phyloP scores from a whole-genome alignment of 2,113 vertebrate species.

The Ascaphus truei region DNA sequence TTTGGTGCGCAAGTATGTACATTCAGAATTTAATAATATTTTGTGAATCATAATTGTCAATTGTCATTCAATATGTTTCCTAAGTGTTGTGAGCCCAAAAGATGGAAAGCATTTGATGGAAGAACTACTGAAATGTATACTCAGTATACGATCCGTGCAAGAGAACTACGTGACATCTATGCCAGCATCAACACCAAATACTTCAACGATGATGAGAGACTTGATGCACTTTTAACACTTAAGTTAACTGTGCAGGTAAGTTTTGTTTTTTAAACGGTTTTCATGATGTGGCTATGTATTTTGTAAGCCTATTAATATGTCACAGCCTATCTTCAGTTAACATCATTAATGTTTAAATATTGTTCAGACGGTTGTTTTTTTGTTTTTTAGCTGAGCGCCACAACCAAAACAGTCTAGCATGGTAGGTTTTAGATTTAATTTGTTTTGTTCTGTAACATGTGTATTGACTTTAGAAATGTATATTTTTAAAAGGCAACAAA shows the following conservation, averaged over 20 bases:
- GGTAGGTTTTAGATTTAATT: too few species aligned
- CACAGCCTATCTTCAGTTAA: too few species aligned
- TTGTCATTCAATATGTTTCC: constrained; percentile 51
- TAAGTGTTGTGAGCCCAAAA: constrained; percentile 76
- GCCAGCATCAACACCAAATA: constrained; percentile 50
- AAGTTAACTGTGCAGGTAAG: constrained; percentile 79
- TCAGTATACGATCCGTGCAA: constrained; percentile 68
- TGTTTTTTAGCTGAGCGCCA: background rate
- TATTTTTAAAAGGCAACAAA: too few species aligned
- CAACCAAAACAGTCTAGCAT: too few species aligned
- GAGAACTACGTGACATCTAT: constrained; percentile 79
- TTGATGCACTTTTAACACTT: constrained; percentile 67
- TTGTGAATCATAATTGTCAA: too few species aligned
- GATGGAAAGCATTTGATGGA: constrained; percentile 69
- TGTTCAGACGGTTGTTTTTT: background rate
- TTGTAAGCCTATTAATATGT: background rate
- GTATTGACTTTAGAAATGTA: background rate
- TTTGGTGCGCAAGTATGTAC: too few species aligned
- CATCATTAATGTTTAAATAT: background rate
- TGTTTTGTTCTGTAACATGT: too few species aligned
- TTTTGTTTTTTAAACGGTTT: background rate
- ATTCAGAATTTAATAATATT: too few species aligned
- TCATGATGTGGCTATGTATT: background rate
- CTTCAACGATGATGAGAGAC: constrained; percentile 65
- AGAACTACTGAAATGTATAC: constrained; percentile 77